Evolutionary conservation across 2,113 vertebrate species (phyloP).

Genomic region (Lagopus muta): DNA sequence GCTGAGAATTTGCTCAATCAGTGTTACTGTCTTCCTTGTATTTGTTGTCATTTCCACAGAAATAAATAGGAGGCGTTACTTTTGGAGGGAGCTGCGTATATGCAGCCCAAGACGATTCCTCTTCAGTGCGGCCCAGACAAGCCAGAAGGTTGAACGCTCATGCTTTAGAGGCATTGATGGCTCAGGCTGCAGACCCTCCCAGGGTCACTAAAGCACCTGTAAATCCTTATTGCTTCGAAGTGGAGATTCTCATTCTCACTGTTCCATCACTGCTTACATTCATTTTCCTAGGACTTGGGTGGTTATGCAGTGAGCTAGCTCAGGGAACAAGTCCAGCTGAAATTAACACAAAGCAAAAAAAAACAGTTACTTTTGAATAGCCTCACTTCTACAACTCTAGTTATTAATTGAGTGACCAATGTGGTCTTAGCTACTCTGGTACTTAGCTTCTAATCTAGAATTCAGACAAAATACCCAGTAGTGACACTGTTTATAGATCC

Average conservation of each 20-base stretch:
- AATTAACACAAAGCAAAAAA: not conserved
- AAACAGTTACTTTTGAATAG: not conserved
- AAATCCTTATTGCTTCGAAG: not conserved
- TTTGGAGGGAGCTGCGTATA: too few relatives aligned
- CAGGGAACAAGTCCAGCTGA: not conserved
- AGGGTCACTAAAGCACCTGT: not conserved
- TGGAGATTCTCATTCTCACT: not conserved
- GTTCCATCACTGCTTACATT: not conserved
- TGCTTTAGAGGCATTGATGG: not conserved
- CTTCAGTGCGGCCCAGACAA: too few relatives aligned
- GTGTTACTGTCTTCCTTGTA: too few relatives aligned
- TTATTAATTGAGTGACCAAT: not conserved
- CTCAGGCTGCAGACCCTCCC: not conserved
- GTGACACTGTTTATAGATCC: not conserved
- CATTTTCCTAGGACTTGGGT: not conserved
- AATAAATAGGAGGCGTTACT: too few relatives aligned
- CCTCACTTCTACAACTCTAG: fast-evolving
- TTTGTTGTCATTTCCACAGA: too few relatives aligned
- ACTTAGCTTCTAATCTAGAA: not conserved
- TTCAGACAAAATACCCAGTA: not conserved
- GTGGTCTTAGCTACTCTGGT: not conserved
- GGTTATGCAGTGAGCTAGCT: not conserved
- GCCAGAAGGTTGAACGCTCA: too few relatives aligned
- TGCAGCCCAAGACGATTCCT: too few relatives aligned
- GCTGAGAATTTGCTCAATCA: too few relatives aligned